These are phyloP conservation scores for Neogobius melanostomus DNA, from an alignment of 2,113 vertebrate genomes.

Conservation along the genomic window DNA sequence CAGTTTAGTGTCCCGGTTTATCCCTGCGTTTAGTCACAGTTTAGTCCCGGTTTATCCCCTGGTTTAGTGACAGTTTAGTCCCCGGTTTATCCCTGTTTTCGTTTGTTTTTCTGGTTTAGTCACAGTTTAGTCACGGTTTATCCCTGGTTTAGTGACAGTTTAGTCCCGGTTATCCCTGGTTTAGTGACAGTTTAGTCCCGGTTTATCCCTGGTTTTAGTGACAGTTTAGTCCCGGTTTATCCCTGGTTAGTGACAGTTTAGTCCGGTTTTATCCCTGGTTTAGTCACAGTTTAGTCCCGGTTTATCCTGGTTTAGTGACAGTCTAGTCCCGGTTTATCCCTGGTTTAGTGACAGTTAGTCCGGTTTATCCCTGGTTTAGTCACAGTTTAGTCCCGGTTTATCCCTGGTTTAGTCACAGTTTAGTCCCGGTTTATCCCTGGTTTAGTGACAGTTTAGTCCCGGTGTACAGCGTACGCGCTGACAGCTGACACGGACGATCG, in stretches of 20 bases:
- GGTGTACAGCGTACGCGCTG: background rate
- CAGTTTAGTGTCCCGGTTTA: background rate
- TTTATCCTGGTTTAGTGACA: background rate
- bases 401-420: background rate
- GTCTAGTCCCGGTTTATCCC: background rate
- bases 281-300: background rate
- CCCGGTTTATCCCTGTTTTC: background rate
- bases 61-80: no score
- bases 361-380: background rate
- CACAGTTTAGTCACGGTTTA: background rate
- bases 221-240: background rate
- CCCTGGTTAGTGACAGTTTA: background rate
- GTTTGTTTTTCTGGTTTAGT: background rate
- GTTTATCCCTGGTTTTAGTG: no score
- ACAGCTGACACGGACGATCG: no score
- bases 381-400: no score
- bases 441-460: background rate
- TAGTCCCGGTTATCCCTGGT: background rate
- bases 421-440: background rate
- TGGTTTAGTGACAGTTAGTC: no score
- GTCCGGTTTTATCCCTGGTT: background rate
- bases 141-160: background rate
- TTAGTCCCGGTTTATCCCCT: background rate
- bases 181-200: background rate
- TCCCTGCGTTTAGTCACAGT: background rate